Base-by-base conservation (phyloP, 2,113 vertebrate species). In the Pseudorhombus dupliciocellatus region DNA sequence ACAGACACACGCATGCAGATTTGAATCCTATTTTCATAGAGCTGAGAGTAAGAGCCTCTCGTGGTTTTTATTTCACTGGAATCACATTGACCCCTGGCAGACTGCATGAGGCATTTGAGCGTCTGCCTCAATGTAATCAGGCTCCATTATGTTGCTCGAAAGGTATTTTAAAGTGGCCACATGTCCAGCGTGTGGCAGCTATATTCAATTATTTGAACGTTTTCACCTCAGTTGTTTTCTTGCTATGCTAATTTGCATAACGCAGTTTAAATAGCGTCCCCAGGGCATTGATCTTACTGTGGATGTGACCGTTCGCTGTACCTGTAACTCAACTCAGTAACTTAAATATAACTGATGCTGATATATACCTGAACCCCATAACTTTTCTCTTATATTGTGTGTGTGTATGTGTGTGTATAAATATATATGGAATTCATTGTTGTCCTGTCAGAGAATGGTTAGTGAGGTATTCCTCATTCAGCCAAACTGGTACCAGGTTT, bases 121-220 rank as follows among this genome's bases (percentile, higher is more conserved):
- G 8, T 71, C 58, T 61, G 24, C 53, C 22, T 67, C 25, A n/a
- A 26, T 75, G 11, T 69, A 53, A 46, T 11, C 44, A 37, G 51
- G 16, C 40, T 34, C 62, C 37, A 69, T 70, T 25, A 67, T 57
- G 53, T 77, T 58, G 31, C 68, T 81, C 57, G 51, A 56, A 60
- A 80, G 51, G 37, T 79, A 77, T 81, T 78, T 71, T 6, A 14
- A 46, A 46, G n/a, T 46, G 40, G 51, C 40, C 66, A 76, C 83
- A 81, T 80, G 71, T 66, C 59, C 24, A 68, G 53, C 66, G 14
- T 77, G 66, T 81, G 59, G 48, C 70, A 62, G 64, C 66, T 63
- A 7, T 67, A 66, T 73, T 77, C 26, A 58, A 78, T 87, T 68
- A 69, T 75, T 10, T 60, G 7, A 73, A 40, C 71, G 30, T 57